Evolutionary conservation across 1,140 invertebrate species (phyloP).

Genomic region (Oreohelix idahoensis): DNA sequence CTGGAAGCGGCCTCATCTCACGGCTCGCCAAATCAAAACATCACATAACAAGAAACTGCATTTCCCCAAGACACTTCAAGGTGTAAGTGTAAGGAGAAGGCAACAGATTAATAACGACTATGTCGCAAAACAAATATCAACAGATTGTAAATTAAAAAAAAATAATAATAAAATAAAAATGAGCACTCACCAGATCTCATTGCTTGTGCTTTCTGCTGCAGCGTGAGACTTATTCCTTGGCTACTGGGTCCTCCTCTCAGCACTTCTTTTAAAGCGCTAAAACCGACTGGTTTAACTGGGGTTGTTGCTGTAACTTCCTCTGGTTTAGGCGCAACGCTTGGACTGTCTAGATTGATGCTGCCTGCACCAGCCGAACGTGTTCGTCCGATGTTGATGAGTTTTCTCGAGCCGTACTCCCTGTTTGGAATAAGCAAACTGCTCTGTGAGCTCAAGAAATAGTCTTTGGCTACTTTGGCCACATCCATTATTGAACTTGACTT

Average conservation of each 20-base stretch:
- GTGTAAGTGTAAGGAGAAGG: no score
- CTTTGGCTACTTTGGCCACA: conserved; percentile 57
- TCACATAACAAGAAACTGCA: no score
- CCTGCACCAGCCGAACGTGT: conserved; percentile 40
- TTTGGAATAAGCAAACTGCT: conserved; percentile 60
- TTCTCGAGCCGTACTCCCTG: conserved; percentile 56
- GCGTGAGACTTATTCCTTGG: background rate
- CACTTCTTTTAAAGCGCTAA: background rate
- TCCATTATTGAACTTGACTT: conserved; percentile 49
- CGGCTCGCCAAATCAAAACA: no score
- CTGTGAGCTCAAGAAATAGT: conserved; percentile 62
- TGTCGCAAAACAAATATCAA: no score
- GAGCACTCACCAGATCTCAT: conserved; percentile 10
- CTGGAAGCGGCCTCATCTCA: no score
- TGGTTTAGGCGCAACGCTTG: background rate
- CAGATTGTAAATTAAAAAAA: no score
- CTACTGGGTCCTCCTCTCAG: background rate
- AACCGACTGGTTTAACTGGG: background rate
- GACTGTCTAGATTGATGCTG: conserved; percentile 29
- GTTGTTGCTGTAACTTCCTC: background rate
- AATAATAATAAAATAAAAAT: no score
- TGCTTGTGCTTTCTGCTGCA: background rate
- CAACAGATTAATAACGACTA: no score
- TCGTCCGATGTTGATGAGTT: conserved; percentile 55
- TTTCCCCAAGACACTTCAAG: no score